Percentiles rank a stretch among this genome's conserved stretches.
Evolutionary conservation across 2,797 vertebrate species (phyloP).

Genomic region (Furcifer pardalis): DNA sequence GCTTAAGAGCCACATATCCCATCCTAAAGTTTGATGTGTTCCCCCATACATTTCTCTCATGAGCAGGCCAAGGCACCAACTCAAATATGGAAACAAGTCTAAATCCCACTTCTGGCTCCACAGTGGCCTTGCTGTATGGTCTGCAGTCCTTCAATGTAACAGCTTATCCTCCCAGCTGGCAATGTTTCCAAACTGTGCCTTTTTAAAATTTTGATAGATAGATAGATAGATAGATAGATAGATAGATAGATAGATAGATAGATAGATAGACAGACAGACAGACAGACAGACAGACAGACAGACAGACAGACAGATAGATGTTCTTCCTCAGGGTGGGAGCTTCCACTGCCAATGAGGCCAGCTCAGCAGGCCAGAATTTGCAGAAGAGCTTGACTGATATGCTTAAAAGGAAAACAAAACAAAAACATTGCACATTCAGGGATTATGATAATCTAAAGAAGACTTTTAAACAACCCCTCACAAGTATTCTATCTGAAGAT

Average conservation of each 20-base stretch:
- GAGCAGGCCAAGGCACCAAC: background rate
- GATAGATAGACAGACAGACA: no score
- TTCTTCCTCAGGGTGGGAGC: background rate
- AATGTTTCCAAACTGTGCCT: background rate
- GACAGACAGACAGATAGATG: no score
- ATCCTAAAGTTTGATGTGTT: background rate
- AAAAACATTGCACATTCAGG: background rate
- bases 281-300: no score
- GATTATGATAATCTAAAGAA: conserved; percentile 1
- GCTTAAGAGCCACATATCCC: background rate
- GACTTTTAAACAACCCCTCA: background rate
- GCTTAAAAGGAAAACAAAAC: background rate
- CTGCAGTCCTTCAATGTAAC: background rate
- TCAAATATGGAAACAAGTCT: background rate
- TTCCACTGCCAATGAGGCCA: background rate
- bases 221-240: no score
- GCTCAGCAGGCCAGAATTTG: background rate
- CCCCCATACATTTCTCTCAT: background rate
- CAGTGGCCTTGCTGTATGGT: background rate
- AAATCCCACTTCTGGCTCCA: background rate
- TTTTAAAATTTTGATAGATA: no score
- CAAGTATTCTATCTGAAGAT: background rate
- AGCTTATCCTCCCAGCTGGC: background rate
- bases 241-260: no score
- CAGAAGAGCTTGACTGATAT: background rate